Percentiles rank a stretch among this genome's conserved stretches.
Evolutionary conservation across 1,140 invertebrate species (phyloP).

Genomic region (Pachypeltis micranthus): DNA sequence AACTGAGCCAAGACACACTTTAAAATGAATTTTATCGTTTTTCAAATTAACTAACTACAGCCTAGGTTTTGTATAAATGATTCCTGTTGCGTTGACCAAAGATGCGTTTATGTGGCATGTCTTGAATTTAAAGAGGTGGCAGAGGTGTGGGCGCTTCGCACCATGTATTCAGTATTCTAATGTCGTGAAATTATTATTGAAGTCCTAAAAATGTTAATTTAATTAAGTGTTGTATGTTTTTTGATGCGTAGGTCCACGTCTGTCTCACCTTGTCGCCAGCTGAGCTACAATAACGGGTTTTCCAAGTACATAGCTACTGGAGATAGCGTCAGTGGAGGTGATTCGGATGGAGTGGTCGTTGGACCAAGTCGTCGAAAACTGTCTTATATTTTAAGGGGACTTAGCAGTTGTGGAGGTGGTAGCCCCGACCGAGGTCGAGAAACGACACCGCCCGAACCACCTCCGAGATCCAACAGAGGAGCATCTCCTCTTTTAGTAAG

Average conservation of each 20-base stretch:
- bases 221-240: no score
- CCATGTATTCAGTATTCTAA: no score
- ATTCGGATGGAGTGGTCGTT: conserved; percentile 26
- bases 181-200: no score
- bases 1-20: no score
- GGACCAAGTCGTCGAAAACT: conserved; percentile 47
- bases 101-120: no score
- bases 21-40: no score
- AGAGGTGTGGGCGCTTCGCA: no score
- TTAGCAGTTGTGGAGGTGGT: conserved; percentile 24
- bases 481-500: conserved; percentile 19
- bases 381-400: conserved; percentile 58
- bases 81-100: no score
- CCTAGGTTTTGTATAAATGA: no score
- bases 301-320: background rate
- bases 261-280: conserved; percentile 28
- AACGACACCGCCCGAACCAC: conserved; percentile 28
- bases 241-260: conserved; percentile 27
- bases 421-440: conserved; percentile 26
- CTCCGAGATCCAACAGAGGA: conserved; percentile 21
- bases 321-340: conserved; percentile 22
- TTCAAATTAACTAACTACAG: no score
- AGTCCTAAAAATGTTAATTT: no score
- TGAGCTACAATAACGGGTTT: conserved; percentile 15
- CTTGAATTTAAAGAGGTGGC: no score